Evolutionary conservation across 2,888 invertebrate genomes (phyloP).

Genomic region (Hoplodrina ambigua): DNA sequence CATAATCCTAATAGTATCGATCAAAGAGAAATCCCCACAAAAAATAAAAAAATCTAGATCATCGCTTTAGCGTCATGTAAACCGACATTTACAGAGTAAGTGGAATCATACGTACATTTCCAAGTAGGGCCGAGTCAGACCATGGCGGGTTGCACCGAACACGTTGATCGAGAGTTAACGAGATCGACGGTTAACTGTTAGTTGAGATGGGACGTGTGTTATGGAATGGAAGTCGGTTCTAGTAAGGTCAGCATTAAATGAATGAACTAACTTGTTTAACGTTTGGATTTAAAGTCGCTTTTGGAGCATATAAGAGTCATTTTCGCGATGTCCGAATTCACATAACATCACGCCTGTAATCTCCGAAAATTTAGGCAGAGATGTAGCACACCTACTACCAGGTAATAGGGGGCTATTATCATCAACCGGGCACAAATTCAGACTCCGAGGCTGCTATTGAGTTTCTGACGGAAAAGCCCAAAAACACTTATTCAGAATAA

Average conservation of each 20-base stretch:
- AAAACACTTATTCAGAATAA: no score
- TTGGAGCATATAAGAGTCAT: not conserved
- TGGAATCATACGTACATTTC: slow-evolving; percentile 89
- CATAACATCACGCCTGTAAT: no score
- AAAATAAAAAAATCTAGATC: slow-evolving; percentile 10
- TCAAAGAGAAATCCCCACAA: slow-evolving; percentile 2
- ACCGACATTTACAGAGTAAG: slow-evolving; percentile 77
- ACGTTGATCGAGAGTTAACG: slow-evolving; percentile 47
- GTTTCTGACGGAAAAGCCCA: no score
- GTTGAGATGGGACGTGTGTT: not conserved
- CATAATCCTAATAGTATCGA: not conserved
- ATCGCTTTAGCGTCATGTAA: slow-evolving; percentile 76
- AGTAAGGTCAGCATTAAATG: no score
- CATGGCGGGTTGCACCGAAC: slow-evolving; percentile 67
- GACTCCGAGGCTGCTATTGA: no score
- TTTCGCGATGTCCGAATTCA: not conserved
- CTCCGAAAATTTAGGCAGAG: no score
- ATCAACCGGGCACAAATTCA: no score
- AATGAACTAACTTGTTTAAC: no score
- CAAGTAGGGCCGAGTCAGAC: slow-evolving; percentile 86
- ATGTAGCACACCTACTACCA: no score
- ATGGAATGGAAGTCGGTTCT: not conserved
- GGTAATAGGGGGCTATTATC: no score
- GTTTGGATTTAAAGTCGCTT: not conserved
- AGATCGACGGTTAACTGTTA: slow-evolving; percentile 48